phyloP scores from a whole-genome alignment of 2,113 vertebrate species.

The Apeltes quadracus region DNA sequence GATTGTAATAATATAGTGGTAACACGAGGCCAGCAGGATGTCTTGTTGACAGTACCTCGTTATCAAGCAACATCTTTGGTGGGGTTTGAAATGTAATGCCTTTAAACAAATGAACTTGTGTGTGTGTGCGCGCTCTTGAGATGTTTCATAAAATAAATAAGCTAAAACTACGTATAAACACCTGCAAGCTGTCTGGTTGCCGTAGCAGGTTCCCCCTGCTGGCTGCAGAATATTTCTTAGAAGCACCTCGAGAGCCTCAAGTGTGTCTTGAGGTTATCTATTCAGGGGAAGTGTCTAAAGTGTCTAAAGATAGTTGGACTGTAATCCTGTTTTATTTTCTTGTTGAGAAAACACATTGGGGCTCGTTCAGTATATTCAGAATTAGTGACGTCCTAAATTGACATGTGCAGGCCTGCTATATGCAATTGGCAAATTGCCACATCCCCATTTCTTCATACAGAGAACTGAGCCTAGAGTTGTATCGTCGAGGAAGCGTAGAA shows the following conservation, averaged over 20 bases:
- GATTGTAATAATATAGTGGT: background rate
- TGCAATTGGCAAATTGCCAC: too few relatives aligned
- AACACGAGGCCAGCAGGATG: background rate
- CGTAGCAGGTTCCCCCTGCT: slow-evolving; percentile 1
- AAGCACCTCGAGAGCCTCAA: background rate
- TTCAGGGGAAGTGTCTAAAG: background rate
- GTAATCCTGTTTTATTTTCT: background rate
- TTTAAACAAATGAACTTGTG: background rate
- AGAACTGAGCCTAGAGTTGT: too few relatives aligned
- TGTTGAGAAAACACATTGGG: background rate
- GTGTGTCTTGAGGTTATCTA: background rate
- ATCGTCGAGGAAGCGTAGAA: too few relatives aligned
- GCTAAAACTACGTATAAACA: background rate
- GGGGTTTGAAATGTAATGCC: background rate
- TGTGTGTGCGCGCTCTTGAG: background rate
- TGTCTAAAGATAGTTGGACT: slow-evolving; percentile 2
- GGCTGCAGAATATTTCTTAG: background rate
- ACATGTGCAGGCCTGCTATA: too few relatives aligned
- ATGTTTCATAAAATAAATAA: background rate
- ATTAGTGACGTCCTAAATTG: background rate
- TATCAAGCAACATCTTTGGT: background rate
- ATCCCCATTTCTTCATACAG: too few relatives aligned
- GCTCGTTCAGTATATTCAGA: background rate
- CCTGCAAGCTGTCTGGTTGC: slow-evolving; percentile 3
- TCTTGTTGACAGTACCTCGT: background rate